Conservation (phyloP, 2,797 vertebrate species). For the Microcaecilia unicolor region DNA sequence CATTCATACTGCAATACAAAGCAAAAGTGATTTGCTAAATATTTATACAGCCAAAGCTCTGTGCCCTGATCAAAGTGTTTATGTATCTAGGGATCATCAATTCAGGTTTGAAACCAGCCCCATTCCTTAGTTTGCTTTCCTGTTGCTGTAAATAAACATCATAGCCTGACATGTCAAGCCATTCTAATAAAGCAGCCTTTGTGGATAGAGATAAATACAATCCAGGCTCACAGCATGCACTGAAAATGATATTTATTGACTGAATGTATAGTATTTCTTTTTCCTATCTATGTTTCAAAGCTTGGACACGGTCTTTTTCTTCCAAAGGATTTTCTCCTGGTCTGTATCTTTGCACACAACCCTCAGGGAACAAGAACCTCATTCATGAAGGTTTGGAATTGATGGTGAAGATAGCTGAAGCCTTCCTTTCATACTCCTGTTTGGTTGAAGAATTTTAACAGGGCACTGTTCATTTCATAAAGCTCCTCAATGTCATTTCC, state of each 20-base stretch:
- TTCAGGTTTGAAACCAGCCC: not conserved
- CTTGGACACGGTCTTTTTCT: too few relatives aligned
- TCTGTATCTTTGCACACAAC: too few relatives aligned
- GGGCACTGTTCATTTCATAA: constrained; percentile 50
- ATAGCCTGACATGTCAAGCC: not conserved
- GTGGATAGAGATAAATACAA: not conserved
- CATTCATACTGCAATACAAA: too few relatives aligned
- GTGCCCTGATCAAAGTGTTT: too few relatives aligned
- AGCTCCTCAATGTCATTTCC: constrained; percentile 51
- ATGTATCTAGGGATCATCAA: not conserved
- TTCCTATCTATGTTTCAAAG: too few relatives aligned
- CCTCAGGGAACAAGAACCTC: too few relatives aligned
- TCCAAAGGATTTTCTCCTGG: too few relatives aligned
- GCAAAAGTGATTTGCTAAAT: too few relatives aligned
- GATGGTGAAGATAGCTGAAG: too few relatives aligned
- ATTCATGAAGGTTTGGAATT: constrained; percentile 8
- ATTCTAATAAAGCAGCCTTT: constrained; percentile 11
- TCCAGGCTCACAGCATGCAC: not conserved
- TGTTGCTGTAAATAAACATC: not conserved
- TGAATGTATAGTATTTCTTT: too few relatives aligned
- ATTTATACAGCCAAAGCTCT: too few relatives aligned
- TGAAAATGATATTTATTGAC: not conserved
- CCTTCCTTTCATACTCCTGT: constrained; percentile 12
- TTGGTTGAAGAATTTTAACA: constrained; percentile 40
- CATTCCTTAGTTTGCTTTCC: not conserved